A percentile compares a stretch with the other conserved stretches of the same genome.
These are phyloP conservation scores for Onthophagus sagittarius DNA, from an alignment of 2,888 invertebrate genomes.

Conservation along the genomic window DNA sequence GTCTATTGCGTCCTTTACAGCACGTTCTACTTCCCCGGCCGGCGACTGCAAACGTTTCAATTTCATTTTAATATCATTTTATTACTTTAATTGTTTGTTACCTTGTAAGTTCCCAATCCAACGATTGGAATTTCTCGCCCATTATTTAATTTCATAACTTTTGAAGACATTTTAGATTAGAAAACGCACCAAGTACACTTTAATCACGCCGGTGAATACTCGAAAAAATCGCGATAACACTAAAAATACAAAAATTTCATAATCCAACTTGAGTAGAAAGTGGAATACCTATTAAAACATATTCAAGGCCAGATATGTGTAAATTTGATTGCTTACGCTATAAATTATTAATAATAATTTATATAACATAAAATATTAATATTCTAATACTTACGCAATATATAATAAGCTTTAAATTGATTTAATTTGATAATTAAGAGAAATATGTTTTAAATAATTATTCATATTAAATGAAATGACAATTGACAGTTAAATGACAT, in stretches of 20 bases:
- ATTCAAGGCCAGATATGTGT: neutral
- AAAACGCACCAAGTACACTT: neutral
- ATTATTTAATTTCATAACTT: conserved; percentile 52
- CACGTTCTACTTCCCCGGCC: conserved; percentile 42
- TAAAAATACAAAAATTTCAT: too few relatives aligned
- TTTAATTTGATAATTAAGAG: too few relatives aligned
- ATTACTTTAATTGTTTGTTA: conserved; percentile 33
- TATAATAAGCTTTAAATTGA: too few relatives aligned
- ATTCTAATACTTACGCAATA: too few relatives aligned
- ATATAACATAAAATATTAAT: too few relatives aligned
- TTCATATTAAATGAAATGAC: too few relatives aligned
- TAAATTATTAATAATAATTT: too few relatives aligned
- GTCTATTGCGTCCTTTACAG: conserved; percentile 56
- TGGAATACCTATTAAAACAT: neutral
- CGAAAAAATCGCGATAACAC: neutral
- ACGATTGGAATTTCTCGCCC: conserved; percentile 57
- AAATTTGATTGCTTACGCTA: neutral
- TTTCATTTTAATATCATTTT: conserved; percentile 1
- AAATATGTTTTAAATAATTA: too few relatives aligned
- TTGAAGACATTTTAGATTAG: conserved; percentile 34
- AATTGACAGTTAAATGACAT: too few relatives aligned
- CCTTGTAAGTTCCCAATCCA: conserved; percentile 63
- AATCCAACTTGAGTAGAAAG: neutral
- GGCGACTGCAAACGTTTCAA: conserved; percentile 20
- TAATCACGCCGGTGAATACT: neutral